Evolutionary conservation across 37 sponge, comb jelly and placozoan species (phyloP).

Genomic region (Bolinopsis microptera): DNA sequence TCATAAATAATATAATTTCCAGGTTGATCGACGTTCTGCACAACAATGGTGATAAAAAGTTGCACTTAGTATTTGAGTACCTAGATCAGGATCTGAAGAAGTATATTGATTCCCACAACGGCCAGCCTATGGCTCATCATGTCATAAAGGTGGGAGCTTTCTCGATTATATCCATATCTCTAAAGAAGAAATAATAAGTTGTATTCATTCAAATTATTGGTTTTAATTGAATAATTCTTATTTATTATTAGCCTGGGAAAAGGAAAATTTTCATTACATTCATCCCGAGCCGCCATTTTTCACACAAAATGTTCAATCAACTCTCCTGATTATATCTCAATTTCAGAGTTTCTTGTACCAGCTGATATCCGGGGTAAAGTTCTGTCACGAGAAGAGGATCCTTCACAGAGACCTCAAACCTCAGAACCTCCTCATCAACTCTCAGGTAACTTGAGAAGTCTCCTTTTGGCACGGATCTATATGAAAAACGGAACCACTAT

Average conservation of each 20-base stretch:
- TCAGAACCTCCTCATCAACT: slow-evolving; percentile 91
- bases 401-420: slow-evolving; percentile 98
- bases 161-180: no score
- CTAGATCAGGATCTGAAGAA: slow-evolving; percentile 95
- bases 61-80: slow-evolving; percentile 96
- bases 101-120: slow-evolving; percentile 81
- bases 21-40: slow-evolving; percentile 88
- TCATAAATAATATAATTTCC: no score
- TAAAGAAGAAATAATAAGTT: no score
- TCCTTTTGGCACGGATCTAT: no score
- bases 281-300: no score
- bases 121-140: slow-evolving; percentile 47
- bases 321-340: background rate
- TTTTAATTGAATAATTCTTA: no score
- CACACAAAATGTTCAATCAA: no score
- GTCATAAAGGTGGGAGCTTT: slow-evolving; percentile 59
- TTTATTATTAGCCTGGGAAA: no score
- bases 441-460: slow-evolving; percentile 33
- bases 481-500: no score
- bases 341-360: slow-evolving; percentile 89
- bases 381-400: slow-evolving; percentile 90
- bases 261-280: no score
- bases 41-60: slow-evolving; percentile 77
- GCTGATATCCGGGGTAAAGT: slow-evolving; percentile 86
- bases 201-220: no score